Percentiles rank a stretch among this genome's conserved stretches.
These are phyloP conservation scores for Nerophis ophidion DNA, from an alignment of 2,113 vertebrate genomes.

Conservation along the genomic window DNA sequence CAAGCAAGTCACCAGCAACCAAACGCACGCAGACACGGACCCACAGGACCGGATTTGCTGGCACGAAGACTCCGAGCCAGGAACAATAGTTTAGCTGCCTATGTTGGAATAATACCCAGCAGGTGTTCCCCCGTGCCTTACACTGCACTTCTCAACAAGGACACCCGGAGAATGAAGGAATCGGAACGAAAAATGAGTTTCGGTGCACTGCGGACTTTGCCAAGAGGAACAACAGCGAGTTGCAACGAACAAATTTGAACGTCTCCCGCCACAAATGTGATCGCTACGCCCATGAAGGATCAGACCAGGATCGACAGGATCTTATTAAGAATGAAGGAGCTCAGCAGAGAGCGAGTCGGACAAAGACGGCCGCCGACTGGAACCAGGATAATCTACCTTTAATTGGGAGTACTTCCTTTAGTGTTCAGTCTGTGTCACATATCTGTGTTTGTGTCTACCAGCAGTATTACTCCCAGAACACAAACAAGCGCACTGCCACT, in stretches of 20 bases:
- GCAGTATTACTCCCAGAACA: slow-evolving; percentile 40
- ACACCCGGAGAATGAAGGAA: slow-evolving; percentile 56
- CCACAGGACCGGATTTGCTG: slow-evolving; percentile 81
- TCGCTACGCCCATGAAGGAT: slow-evolving; percentile 53
- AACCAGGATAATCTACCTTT: slow-evolving; percentile 16
- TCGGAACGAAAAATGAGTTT: not conserved
- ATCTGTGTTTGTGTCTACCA: slow-evolving; percentile 18
- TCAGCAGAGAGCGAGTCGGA: slow-evolving; percentile 20
- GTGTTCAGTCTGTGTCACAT: slow-evolving; percentile 25
- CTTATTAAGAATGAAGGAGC: slow-evolving; percentile 63
- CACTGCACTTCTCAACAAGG: slow-evolving; percentile 49
- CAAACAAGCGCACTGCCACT: slow-evolving; percentile 40
- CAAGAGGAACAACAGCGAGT: slow-evolving; percentile 14
- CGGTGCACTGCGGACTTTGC: no score
- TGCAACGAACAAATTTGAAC: slow-evolving; percentile 21
- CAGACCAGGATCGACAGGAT: slow-evolving; percentile 17
- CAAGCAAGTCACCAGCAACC: slow-evolving; percentile 65
- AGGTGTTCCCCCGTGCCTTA: slow-evolving; percentile 78
- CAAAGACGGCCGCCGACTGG: slow-evolving; percentile 8
- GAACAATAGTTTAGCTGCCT: slow-evolving; percentile 85
- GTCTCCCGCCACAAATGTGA: slow-evolving; percentile 6
- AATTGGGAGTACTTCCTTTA: slow-evolving; percentile 6
- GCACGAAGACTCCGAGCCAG: slow-evolving; percentile 92
- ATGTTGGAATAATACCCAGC: slow-evolving; percentile 25
- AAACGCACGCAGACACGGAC: slow-evolving; percentile 66